Evolutionary conservation across 2,113 vertebrate genomes (phyloP), one percentile per base, ranked within the genome.

Genomic region (Ranitomeya imitator): DNA sequence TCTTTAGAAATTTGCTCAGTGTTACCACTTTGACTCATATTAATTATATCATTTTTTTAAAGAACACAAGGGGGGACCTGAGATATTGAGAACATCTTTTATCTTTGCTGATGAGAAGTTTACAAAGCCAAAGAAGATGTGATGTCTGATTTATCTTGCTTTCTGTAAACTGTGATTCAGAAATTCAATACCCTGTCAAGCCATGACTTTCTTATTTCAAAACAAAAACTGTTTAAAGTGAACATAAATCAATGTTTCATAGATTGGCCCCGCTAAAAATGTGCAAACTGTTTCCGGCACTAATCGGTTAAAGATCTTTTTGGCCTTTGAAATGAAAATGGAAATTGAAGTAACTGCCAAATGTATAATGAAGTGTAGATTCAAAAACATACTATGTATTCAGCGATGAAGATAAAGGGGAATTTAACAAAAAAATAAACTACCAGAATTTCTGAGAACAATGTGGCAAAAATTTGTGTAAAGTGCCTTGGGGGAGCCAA

Each of bases 101-200:
- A 67, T 77, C 51, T 89, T 85, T 19, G 83, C 77, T 90, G 88
- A 90, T 88, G 87, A 88, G 79, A 52, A 86, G 65, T 65, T 23
- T 55, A 74, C 31, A 6, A 76, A 86, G 90, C 80, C 80, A 16
- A 55, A 89, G 26, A 79, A 69, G 78, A 85, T 11, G 78, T 88
- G 85, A 90, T 31, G 82, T 54, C 45, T 0, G 3, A 59, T 88
- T 59, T 83, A 65, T 86, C 54, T 79, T 81, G 88, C 55, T 87
- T 90, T 90, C 89, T 86, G 91, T 90, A 51, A 90, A 91, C 89
- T 2, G 16, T 52, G 80, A 85, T 90, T 6, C 12, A 81, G 85
- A 14, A 61, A 92, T 91, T 91, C 91, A 87, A 60, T 90, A 86
- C 69, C 57, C 80, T 86, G 84, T 87, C n/a, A 16, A 90, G 86